These are phyloP conservation scores for Empis livida DNA, from an alignment of 2,888 invertebrate species.

Conservation along the genomic window DNA sequence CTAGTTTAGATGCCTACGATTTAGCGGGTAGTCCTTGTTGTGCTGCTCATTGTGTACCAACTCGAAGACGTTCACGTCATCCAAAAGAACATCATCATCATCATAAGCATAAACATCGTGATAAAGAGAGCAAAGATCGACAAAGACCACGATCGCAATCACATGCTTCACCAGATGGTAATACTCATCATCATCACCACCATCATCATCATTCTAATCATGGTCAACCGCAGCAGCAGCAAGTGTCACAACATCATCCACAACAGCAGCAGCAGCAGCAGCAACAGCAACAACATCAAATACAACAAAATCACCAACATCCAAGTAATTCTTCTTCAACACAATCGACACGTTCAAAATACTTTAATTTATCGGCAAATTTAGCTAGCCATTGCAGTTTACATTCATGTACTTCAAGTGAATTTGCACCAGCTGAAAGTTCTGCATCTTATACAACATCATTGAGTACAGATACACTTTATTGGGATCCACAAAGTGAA, in stretches of 20 bases:
- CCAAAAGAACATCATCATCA: slow-evolving; percentile 48
- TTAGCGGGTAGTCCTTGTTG: slow-evolving; percentile 76
- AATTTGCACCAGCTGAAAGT: slow-evolving; percentile 54
- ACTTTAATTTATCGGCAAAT: slow-evolving; percentile 53
- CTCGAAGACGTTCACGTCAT: slow-evolving; percentile 39
- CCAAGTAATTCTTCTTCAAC: slow-evolving; percentile 29
- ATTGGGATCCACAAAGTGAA: slow-evolving; percentile 55
- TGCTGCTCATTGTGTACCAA: slow-evolving; percentile 73
- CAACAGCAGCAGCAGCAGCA: slow-evolving; percentile 23
- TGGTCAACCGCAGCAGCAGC: slow-evolving; percentile 14
- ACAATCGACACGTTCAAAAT: slow-evolving; percentile 40
- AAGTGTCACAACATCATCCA: slow-evolving; percentile 8
- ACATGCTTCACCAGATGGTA: slow-evolving; percentile 20
- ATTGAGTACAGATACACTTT: slow-evolving; percentile 72
- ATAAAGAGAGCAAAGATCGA: slow-evolving; percentile 34
- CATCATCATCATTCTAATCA: slow-evolving; percentile 23
- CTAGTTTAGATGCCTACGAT: slow-evolving; percentile 74
- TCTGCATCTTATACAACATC: slow-evolving; percentile 75
- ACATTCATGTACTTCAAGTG: slow-evolving; percentile 71
- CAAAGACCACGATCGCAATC: slow-evolving; percentile 28
- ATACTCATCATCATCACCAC: slow-evolving; percentile 19
- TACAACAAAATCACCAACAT: slow-evolving; percentile 35
- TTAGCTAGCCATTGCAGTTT: slow-evolving; percentile 67
- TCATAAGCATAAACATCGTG: slow-evolving; percentile 43
- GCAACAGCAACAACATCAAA: slow-evolving; percentile 22